phyloP scores from a whole-genome alignment of 1,140 invertebrate genomes.

The Bombus balteatus region DNA sequence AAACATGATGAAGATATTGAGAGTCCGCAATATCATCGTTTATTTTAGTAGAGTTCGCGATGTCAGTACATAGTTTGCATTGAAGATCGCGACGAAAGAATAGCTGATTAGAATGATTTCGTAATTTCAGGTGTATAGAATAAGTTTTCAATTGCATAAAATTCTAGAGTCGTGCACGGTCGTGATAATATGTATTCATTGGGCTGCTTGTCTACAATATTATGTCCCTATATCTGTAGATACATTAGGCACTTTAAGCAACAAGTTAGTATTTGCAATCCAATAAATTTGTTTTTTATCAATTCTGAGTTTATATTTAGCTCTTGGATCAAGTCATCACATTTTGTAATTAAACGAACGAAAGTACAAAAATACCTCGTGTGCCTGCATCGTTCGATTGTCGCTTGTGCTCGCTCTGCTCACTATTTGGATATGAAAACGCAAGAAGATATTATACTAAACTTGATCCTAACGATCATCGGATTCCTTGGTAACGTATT shows the following conservation, averaged over 20 bases:
- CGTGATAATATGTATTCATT: constrained; percentile 69
- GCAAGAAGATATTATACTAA: constrained; percentile 75
- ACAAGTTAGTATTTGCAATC: constrained; percentile 17
- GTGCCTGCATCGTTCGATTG: constrained; percentile 73
- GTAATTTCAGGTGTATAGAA: constrained; percentile 68
- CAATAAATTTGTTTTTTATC: background rate
- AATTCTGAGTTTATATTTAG: constrained; percentile 38
- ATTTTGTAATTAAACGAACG: constrained; percentile 63
- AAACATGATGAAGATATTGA: constrained; percentile 74
- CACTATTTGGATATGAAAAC: constrained; percentile 72
- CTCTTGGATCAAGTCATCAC: constrained; percentile 73
- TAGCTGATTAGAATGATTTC: background rate
- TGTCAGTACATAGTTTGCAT: constrained; percentile 55
- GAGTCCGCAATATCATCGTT: constrained; percentile 67
- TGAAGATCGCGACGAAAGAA: background rate
- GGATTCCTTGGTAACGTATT: constrained; percentile 76
- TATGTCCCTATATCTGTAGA: constrained; percentile 68
- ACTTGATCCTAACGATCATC: constrained; percentile 70
- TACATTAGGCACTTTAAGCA: constrained; percentile 17
- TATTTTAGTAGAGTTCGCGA: constrained; percentile 67
- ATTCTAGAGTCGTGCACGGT: constrained; percentile 66
- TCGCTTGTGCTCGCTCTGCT: constrained; percentile 69
- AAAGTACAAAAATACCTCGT: constrained; percentile 68
- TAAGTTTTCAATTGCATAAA: constrained; percentile 70
- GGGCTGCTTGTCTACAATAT: constrained; percentile 76